Evolutionary conservation across 2,888 invertebrate genomes (phyloP).

Genomic region (Pteria penguin): DNA sequence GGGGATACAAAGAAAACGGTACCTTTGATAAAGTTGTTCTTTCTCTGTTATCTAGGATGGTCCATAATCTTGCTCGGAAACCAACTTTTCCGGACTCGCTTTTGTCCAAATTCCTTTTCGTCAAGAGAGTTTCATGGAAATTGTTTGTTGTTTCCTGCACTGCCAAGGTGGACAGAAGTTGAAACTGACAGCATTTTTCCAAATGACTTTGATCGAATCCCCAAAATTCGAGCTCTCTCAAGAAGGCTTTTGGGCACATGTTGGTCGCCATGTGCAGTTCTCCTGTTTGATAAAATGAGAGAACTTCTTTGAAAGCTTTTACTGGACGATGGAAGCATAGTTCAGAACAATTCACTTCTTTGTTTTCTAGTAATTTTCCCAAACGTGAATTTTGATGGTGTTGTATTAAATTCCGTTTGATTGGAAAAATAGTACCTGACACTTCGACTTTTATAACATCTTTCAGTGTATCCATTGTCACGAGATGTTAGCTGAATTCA

Average conservation of each 20-base stretch:
- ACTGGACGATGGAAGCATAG: slow-evolving; percentile 27
- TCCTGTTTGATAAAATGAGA: slow-evolving; percentile 46
- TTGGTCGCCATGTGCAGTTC: slow-evolving; percentile 49
- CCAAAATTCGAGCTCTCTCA: slow-evolving; percentile 51
- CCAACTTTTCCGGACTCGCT: not conserved
- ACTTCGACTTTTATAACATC: no score
- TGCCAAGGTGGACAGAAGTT: not conserved
- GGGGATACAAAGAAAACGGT: no score
- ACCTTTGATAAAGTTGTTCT: not conserved
- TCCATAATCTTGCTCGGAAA: not conserved
- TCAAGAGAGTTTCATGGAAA: not conserved
- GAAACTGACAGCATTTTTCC: slow-evolving; percentile 33
- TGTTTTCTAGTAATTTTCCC: no score
- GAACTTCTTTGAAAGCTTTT: slow-evolving; percentile 42
- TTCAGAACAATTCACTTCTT: no score
- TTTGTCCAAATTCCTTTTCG: not conserved
- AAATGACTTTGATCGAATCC: slow-evolving; percentile 37
- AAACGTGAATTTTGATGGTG: no score
- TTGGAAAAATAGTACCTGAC: no score
- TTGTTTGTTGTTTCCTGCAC: not conserved
- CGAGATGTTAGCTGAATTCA: no score
- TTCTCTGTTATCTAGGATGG: not conserved
- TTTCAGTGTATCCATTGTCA: no score
- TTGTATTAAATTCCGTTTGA: no score
- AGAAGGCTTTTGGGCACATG: slow-evolving; percentile 49